A percentile compares a stretch with the other conserved stretches of the same genome.
Evolutionary conservation across 2,888 invertebrate species (phyloP).

Genomic region (Lasioglossum oenotherae): DNA sequence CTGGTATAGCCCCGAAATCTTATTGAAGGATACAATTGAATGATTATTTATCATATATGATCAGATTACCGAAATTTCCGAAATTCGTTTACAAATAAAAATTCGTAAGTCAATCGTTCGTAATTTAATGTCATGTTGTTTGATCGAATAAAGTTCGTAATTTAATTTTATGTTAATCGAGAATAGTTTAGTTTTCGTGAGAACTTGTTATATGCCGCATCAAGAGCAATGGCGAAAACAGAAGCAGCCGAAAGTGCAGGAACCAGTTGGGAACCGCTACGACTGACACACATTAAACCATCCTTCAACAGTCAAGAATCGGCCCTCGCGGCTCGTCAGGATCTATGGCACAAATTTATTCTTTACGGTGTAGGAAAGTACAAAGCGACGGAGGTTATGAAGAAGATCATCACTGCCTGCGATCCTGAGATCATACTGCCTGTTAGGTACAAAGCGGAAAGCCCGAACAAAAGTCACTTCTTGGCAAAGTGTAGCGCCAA

Average conservation of each 20-base stretch:
- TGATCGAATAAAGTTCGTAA: neutral
- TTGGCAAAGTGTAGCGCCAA: constrained; percentile 73
- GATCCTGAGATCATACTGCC: constrained; percentile 78
- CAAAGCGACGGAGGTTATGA: constrained; percentile 71
- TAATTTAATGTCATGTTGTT: neutral
- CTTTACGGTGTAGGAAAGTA: constrained; percentile 72
- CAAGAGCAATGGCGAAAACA: constrained; percentile 39
- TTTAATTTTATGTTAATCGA: constrained; percentile 1
- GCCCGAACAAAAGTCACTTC: constrained; percentile 75
- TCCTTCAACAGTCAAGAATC: constrained; percentile 71
- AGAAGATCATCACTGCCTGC: constrained; percentile 70
- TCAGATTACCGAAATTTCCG: neutral
- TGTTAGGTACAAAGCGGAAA: constrained; percentile 75
- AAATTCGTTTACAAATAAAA: constrained; percentile 5
- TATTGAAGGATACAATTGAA: neutral
- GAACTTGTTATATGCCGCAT: neutral
- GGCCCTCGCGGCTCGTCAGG: constrained; percentile 74
- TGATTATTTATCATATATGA: neutral
- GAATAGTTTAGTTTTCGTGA: constrained; percentile 1
- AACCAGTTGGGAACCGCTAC: constrained; percentile 73
- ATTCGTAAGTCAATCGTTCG: neutral
- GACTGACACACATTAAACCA: constrained; percentile 77
- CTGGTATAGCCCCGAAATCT: neutral
- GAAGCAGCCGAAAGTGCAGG: constrained; percentile 19
- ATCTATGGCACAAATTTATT: constrained; percentile 82